A percentile compares a stretch with the other conserved stretches of the same genome.
phyloP scores from a whole-genome alignment of 2,888 invertebrate genomes.

The Meloe dianella region DNA sequence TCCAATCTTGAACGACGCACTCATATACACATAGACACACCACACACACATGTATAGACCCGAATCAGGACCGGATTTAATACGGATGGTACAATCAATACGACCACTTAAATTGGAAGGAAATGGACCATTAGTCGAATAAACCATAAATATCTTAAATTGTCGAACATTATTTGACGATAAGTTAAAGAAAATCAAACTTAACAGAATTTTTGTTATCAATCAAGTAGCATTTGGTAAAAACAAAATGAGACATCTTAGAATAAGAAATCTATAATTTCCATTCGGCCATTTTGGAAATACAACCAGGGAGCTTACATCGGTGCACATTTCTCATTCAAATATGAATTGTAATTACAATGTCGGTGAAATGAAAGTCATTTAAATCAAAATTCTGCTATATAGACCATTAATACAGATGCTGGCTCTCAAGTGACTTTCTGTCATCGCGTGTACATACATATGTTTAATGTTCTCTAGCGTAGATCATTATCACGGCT shows the following conservation, averaged over 20 bases:
- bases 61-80: not conserved
- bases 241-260: no score
- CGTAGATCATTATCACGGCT: conserved; percentile 42
- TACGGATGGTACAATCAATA: not conserved
- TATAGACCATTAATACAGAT: no score
- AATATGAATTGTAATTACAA: conserved; percentile 54
- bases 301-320: conserved; percentile 43
- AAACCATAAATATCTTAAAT: not conserved
- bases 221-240: no score
- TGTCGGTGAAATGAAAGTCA: conserved; percentile 43
- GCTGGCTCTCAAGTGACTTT: no score
- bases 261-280: conserved; percentile 16
- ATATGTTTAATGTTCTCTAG: conserved; percentile 22
- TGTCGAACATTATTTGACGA: not conserved
- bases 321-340: conserved; percentile 59
- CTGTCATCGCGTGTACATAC: no score
- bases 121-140: not conserved
- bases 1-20: conserved; percentile 50
- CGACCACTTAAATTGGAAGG: not conserved
- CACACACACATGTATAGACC: not conserved
- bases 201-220: no score
- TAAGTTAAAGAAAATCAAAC: no score
- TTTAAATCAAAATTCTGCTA: conserved; percentile 44
- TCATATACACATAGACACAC: not conserved
- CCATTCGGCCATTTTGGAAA: conserved; percentile 22